Conservation (phyloP, 2,888 invertebrate species). For the Pegoplata infirma region DNA sequence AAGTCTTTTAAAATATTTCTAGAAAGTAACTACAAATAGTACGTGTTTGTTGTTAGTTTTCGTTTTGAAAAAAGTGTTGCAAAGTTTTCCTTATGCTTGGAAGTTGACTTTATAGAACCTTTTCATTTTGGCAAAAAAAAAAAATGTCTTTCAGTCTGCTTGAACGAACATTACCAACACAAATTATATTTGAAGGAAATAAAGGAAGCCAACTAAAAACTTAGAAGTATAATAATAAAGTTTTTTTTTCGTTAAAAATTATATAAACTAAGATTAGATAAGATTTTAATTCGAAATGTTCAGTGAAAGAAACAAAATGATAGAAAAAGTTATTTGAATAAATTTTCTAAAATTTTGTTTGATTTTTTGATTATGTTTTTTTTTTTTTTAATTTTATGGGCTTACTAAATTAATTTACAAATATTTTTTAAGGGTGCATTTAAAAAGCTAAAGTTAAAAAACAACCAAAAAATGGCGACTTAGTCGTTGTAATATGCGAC, state of each 20-base stretch:
- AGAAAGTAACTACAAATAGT: constrained; percentile 43
- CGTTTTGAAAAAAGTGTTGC: constrained; percentile 14
- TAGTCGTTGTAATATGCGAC: too few species aligned
- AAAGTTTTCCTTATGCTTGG: constrained; percentile 50
- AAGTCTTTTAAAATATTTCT: constrained; percentile 36
- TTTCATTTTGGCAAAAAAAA: not conserved
- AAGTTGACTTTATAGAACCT: constrained; percentile 34
- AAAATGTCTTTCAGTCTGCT: constrained; percentile 7
- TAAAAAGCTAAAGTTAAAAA: too few species aligned
- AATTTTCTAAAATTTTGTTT: too few species aligned
- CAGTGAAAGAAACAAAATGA: constrained; percentile 1
- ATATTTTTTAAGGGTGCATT: too few species aligned
- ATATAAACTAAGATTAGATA: constrained; percentile 12
- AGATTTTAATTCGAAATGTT: constrained; percentile 12
- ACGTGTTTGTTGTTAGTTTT: constrained; percentile 29
- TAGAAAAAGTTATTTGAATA: not conserved
- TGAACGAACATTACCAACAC: not conserved
- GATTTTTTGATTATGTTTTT: too few species aligned
- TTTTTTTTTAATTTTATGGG: too few species aligned
- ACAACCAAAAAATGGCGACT: too few species aligned
- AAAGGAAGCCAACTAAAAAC: constrained; percentile 3
- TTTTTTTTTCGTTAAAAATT: too few species aligned
- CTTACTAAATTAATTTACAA: too few species aligned
- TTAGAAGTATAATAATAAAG: constrained; percentile 20
- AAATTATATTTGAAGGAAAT: constrained; percentile 19